Conservation (phyloP, 1,140 invertebrate species). For the Stegodyphus dumicola region DNA sequence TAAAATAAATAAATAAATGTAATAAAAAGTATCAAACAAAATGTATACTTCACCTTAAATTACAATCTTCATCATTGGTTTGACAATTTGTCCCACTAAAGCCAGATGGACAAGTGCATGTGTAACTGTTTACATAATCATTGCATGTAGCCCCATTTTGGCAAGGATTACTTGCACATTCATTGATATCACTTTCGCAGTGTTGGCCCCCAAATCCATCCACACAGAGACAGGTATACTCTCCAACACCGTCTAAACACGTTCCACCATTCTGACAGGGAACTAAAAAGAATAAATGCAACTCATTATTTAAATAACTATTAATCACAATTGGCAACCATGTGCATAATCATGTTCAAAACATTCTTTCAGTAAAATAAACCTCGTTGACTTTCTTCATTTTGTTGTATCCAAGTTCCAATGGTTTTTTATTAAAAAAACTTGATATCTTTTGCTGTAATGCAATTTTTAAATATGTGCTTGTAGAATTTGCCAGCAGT, state of each 20-base stretch:
- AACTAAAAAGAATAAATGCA: conserved; percentile 72
- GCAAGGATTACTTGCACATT: conserved; percentile 87
- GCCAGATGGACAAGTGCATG: conserved; percentile 77
- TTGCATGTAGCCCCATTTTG: conserved; percentile 91
- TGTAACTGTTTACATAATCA: conserved; percentile 79
- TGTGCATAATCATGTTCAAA: too few species aligned
- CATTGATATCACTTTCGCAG: conserved; percentile 89
- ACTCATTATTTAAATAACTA: conserved; percentile 71
- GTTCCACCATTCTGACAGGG: conserved; percentile 92
- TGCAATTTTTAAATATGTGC: too few species aligned
- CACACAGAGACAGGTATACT: conserved; percentile 89
- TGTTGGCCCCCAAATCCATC: conserved; percentile 91
- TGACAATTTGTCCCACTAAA: conserved; percentile 87
- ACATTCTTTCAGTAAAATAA: too few species aligned
- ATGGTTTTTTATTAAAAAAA: too few species aligned
- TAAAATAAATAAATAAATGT: not conserved
- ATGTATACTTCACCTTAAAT: conserved; percentile 70
- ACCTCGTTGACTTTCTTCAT: too few species aligned
- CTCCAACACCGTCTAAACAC: conserved; percentile 89
- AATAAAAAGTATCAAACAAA: not conserved
- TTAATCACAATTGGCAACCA: too few species aligned
- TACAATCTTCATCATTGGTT: conserved; percentile 88
- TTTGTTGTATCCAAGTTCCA: too few species aligned
- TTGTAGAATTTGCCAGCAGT: too few species aligned
- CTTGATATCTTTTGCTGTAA: too few species aligned